A percentile compares a stretch with the other conserved stretches of the same genome.
Evolutionary conservation across 2,888 invertebrate species (phyloP).

Genomic region (Synergus gifuensis): DNA sequence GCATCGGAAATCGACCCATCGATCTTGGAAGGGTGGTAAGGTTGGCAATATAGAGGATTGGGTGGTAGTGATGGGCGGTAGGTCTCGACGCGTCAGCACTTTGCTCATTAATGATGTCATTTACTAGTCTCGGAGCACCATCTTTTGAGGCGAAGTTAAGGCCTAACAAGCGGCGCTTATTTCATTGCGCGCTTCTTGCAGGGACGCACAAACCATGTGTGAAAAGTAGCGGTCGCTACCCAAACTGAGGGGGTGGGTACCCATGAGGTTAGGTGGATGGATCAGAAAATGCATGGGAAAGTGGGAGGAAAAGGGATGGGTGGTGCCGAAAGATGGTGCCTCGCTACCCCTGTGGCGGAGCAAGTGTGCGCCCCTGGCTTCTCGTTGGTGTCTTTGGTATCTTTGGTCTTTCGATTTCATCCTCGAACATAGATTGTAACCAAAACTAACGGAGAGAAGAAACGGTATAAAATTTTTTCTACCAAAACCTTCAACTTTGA

Average conservation of each 20-base stretch:
- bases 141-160: constrained; percentile 41
- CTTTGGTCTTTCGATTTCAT: constrained; percentile 1
- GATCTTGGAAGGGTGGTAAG: constrained; percentile 61
- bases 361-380: no score
- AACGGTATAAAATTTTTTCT: not conserved
- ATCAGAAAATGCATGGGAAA: no score
- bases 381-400: not conserved
- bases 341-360: no score
- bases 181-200: not conserved
- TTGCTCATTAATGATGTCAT: constrained; percentile 73
- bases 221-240: no score
- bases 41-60: constrained; percentile 45
- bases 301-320: no score
- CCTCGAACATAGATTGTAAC: not conserved
- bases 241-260: no score
- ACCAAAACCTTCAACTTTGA: not conserved
- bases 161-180: not conserved
- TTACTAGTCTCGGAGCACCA: constrained; percentile 66
- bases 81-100: constrained; percentile 71
- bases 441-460: not conserved
- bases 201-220: no score
- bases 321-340: no score
- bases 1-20: constrained; percentile 70
- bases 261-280: no score
- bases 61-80: constrained; percentile 49